A percentile compares a stretch with the other conserved stretches of the same genome.
phyloP scores from a whole-genome alignment of 2,113 vertebrate species.

The Cygnus buccinator region DNA sequence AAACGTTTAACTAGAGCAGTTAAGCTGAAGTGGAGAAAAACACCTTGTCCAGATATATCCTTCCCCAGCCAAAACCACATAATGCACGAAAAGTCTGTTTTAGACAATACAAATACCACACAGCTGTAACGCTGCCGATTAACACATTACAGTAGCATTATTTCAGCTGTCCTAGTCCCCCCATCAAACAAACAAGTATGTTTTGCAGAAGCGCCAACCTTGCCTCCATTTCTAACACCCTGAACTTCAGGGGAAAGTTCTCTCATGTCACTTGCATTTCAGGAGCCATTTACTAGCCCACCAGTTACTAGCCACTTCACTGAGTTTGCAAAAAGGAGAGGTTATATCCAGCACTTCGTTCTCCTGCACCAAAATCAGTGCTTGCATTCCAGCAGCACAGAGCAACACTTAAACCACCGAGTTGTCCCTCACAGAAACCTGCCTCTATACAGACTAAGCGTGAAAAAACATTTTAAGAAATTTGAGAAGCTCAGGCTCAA shows the following conservation, averaged over 20 bases:
- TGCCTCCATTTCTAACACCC: background rate
- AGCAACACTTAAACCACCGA: too few species aligned
- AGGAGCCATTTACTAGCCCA: background rate
- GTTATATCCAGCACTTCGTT: background rate
- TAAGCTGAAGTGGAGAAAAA: background rate
- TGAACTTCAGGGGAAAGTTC: background rate
- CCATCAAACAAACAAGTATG: rapidly evolving
- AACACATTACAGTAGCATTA: rapidly evolving
- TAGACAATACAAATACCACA: background rate
- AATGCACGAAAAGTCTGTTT: background rate
- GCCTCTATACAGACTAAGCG: background rate
- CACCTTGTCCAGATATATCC: background rate
- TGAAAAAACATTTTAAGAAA: background rate
- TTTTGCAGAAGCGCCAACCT: background rate
- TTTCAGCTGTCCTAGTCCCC: background rate
- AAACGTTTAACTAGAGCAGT: too few species aligned
- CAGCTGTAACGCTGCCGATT: too few species aligned
- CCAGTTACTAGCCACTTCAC: background rate
- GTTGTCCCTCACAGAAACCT: background rate
- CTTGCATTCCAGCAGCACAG: rapidly evolving
- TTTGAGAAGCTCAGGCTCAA: background rate
- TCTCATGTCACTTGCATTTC: background rate
- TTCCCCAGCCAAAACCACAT: background rate
- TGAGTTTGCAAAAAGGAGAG: background rate
- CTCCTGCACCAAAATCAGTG: background rate